phyloP scores from a whole-genome alignment of 2,888 invertebrate species.

The Gisinianus flammeolus region DNA sequence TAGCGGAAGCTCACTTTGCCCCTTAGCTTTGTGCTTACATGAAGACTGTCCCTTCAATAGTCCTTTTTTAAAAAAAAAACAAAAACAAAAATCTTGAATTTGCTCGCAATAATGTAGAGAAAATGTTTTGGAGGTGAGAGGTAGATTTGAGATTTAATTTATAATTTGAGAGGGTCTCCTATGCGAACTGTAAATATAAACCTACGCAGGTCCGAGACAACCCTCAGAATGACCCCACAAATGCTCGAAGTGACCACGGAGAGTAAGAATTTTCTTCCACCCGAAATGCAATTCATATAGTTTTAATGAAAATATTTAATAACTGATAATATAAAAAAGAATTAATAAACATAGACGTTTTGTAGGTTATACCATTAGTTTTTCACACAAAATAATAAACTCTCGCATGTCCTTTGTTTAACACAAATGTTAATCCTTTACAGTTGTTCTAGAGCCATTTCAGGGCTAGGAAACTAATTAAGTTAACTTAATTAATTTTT shows the following conservation, averaged over 20 bases:
- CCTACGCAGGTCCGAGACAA: constrained; percentile 35
- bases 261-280: constrained; percentile 27
- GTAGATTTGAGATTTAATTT: background rate
- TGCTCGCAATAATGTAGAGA: no score
- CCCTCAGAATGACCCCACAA: constrained; percentile 27
- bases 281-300: background rate
- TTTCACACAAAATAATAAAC: constrained; percentile 7
- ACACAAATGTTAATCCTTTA: constrained; percentile 3
- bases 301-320: constrained; percentile 3
- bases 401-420: constrained; percentile 1
- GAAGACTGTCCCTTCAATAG: background rate
- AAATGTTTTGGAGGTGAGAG: no score
- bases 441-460: no score
- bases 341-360: background rate
- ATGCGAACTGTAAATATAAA: constrained; percentile 15
- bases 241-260: constrained; percentile 34
- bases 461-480: background rate
- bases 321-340: background rate
- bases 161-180: constrained; percentile 7
- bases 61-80: no score
- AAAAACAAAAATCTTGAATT: no score
- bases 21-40: background rate
- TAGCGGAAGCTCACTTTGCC: no score
- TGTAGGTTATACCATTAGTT: no score
- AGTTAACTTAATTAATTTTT: no score